A percentile compares a stretch with the other conserved stretches of the same genome.
These are phyloP conservation scores for Pachyuromys duprasi DNA, from an alignment of 2,797 vertebrate genomes.

Conservation along the genomic window DNA sequence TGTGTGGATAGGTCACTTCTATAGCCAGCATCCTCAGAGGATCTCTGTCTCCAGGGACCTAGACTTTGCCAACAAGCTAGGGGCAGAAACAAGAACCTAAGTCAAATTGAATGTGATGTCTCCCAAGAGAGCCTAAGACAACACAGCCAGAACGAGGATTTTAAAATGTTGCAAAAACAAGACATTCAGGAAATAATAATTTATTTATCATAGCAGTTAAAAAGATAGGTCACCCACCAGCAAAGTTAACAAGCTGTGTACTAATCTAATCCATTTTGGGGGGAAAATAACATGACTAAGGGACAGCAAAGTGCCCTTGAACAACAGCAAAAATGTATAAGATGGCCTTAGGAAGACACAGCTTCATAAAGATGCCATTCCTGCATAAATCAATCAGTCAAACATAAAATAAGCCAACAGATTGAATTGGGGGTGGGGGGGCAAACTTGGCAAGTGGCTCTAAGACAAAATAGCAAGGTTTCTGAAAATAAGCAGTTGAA, in stretches of 20 bases:
- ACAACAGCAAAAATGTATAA: not conserved
- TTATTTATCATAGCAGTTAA: slow-evolving; percentile 8
- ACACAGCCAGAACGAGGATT: slow-evolving; percentile 19
- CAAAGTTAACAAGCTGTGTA: slow-evolving; percentile 41
- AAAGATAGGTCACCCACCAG: slow-evolving; percentile 19
- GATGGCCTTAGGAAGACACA: slow-evolving; percentile 21
- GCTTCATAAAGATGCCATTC: slow-evolving; percentile 41
- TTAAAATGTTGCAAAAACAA: slow-evolving; percentile 48
- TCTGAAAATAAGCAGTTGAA: slow-evolving; percentile 21
- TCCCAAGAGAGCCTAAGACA: not conserved
- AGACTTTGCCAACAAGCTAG: slow-evolving; percentile 2
- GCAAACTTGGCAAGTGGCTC: not conserved
- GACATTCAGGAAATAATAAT: slow-evolving; percentile 32
- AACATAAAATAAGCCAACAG: slow-evolving; percentile 20
- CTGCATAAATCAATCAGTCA: slow-evolving; percentile 38
- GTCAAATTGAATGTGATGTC: slow-evolving; percentile 21
- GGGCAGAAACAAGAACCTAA: not conserved
- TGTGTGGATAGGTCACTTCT: not conserved
- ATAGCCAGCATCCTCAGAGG: not conserved
- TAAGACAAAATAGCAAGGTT: slow-evolving; percentile 20
- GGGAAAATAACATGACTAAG: slow-evolving; percentile 23
- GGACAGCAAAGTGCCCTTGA: slow-evolving; percentile 2
- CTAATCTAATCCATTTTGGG: slow-evolving; percentile 42
- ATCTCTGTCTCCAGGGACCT: not conserved
- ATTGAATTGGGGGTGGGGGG: not conserved